Evolutionary conservation across 2,797 vertebrate genomes (phyloP).

Genomic region (Halcyon chelicuti): DNA sequence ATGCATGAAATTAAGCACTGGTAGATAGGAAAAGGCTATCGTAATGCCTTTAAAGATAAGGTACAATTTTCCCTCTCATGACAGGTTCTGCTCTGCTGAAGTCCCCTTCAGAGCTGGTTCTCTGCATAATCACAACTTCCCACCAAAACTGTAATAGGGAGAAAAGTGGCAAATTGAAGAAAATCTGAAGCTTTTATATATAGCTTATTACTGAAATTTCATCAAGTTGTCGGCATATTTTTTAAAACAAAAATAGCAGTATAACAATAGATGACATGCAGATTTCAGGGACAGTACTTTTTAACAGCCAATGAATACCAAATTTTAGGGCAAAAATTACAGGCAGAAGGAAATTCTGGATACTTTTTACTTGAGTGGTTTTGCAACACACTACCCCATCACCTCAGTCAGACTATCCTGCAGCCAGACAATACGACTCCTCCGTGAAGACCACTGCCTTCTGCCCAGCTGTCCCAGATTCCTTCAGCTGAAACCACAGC

Average conservation of each 20-base stretch:
- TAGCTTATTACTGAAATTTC: not conserved
- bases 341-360: not conserved
- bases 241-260: not conserved
- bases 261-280: not conserved
- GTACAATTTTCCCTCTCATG: not conserved
- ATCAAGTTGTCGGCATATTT: not conserved
- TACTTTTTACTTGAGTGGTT: not conserved
- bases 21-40: not conserved
- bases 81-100: not conserved
- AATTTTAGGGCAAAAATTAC: not conserved
- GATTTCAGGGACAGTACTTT: not conserved
- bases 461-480: not conserved
- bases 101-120: not conserved
- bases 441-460: not conserved
- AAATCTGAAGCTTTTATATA: not conserved
- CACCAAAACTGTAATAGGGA: not conserved
- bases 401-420: not conserved
- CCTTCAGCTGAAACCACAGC: not conserved
- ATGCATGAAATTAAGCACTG: not conserved
- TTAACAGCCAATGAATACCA: not conserved
- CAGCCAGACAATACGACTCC: not conserved
- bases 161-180: not conserved
- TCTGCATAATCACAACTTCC: not conserved
- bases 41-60: not conserved
- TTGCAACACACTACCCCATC: not conserved